phyloP scores from a whole-genome alignment of 1,140 invertebrate genomes.

The Drosophila melanogaster region Release_6_plus_ISO1_MT NT_033777.3:30552501-30553000 shows the following conservation, averaged over 20 bases:
- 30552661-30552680: conserved; percentile 86
- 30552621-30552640: conserved; percentile 83
- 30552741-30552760: conserved; percentile 7
- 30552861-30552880: conserved; percentile 14
- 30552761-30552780: conserved; percentile 12
- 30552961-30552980: background rate
- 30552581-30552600: conserved; percentile 30
- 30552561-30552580: conserved; percentile 55
- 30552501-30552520: conserved; percentile 21
- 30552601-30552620: conserved; percentile 26
- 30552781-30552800: conserved; percentile 12
- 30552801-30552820: background rate
- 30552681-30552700: conserved; percentile 91
- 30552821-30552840: conserved; percentile 42
- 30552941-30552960: conserved; percentile 30
- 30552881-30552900: conserved; percentile 16
- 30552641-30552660: conserved; percentile 85
- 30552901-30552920: conserved; percentile 13
- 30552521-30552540: conserved; percentile 50
- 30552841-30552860: background rate
- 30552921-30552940: background rate
- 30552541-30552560: conserved; percentile 48
- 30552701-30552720: conserved; percentile 86
- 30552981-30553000: background rate
- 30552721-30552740: conserved; percentile 71